Evolutionary conservation across 2,797 vertebrate species (phyloP), one percentile per base, ranked within the genome.

Genomic region (Syndactyla subalaris): DNA sequence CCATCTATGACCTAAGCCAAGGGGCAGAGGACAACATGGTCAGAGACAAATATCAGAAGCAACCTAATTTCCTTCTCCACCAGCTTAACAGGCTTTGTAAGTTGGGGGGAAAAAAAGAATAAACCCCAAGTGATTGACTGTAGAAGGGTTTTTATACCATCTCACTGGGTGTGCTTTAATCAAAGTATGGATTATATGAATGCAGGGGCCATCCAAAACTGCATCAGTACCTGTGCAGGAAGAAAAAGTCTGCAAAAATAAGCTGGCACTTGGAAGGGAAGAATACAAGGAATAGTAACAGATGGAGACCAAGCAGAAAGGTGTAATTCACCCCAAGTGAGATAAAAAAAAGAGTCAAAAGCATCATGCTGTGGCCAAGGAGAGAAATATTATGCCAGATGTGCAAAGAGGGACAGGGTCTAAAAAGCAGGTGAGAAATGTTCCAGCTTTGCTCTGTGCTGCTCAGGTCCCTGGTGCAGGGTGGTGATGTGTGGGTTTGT

Each of bases 391-490:
- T 4, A 0, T 4, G 5, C 52, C 11, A 67, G 26, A 23, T 52
- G 54, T 65, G 62, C 32, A 57, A 73, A 52, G 27, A 46, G 16
- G 21, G 27, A 14, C 8, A 10, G 0, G 1, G 34, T 8, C 82
- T 79, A 51, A 57, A 66, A 66, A 39, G 43, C 4, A 36, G 1
- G 0, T 32, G 57, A 83, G 77, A 32, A 74, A 52, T 5, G 12
- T 70, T 27, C 1, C 14, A n/a, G 32, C 23, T 91, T 45, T 34
- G 1, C 16, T 20, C 48, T 0, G 0, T 8, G 10, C 12, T 83
- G 8, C 8, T 36, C 34, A 48, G 52, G 36, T 83, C 61, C 38
- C 5, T 24, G 62, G 21, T 65, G 22, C 7, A 23, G 15, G 19
- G 2, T 26, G 21, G 2, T 8, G 23, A 1, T 4, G 9, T 7